Evolutionary conservation across 2,888 invertebrate genomes (phyloP).

Genomic region (Megaustenia siamemsis): DNA sequence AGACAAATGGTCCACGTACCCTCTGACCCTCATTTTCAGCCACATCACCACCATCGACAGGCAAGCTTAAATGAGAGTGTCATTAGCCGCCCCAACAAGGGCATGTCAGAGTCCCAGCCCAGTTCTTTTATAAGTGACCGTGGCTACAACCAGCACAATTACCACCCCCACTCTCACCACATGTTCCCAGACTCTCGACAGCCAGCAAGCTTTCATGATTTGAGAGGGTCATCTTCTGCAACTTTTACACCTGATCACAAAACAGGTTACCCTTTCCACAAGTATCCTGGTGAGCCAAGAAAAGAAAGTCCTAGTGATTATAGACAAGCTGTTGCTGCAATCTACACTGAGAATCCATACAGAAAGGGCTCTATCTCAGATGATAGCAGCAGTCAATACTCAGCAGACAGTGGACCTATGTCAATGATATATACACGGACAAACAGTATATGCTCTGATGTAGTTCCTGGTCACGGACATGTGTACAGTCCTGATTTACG

Average conservation of each 20-base stretch:
- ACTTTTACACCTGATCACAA: neutral
- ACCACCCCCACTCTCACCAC: slow-evolving; percentile 55
- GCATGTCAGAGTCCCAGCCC: slow-evolving; percentile 55
- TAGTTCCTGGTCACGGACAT: slow-evolving; percentile 55
- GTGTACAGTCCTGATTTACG: slow-evolving; percentile 60
- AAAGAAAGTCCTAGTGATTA: slow-evolving; percentile 38
- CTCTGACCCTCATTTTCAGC: slow-evolving; percentile 31
- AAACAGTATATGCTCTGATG: slow-evolving; percentile 54
- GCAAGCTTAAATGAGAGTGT: slow-evolving; percentile 44
- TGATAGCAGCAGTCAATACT: slow-evolving; percentile 47
- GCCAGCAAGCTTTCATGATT: slow-evolving; percentile 43
- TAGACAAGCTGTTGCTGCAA: neutral
- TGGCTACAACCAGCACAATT: slow-evolving; percentile 58
- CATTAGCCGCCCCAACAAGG: slow-evolving; percentile 59
- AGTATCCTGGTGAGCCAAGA: slow-evolving; percentile 19
- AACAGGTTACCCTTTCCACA: slow-evolving; percentile 11
- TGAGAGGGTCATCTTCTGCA: slow-evolving; percentile 11
- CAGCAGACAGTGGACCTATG: slow-evolving; percentile 55
- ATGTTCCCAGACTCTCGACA: slow-evolving; percentile 36
- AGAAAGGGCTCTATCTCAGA: slow-evolving; percentile 53
- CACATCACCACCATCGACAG: slow-evolving; percentile 27
- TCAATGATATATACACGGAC: slow-evolving; percentile 58
- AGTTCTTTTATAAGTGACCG: slow-evolving; percentile 59
- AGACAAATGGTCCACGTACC: slow-evolving; percentile 28
- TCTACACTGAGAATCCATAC: slow-evolving; percentile 46